Evolutionary conservation across 2,888 invertebrate species (phyloP).

Genomic region (Caprella mutica): DNA sequence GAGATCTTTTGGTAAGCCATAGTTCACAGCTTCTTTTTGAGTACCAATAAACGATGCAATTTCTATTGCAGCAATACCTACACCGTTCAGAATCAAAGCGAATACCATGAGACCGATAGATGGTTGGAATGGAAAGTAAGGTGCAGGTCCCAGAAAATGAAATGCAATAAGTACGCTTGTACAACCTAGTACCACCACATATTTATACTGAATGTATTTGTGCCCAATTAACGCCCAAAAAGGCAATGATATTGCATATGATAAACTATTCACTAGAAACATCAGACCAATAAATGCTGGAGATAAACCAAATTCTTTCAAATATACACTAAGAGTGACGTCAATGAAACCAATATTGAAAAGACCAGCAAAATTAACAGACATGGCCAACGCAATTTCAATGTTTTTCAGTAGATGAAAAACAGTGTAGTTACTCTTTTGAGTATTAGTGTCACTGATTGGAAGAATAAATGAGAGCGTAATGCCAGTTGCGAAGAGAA

Average conservation of each 20-base stretch:
- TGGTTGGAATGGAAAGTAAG: slow-evolving; percentile 50
- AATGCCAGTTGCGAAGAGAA: slow-evolving; percentile 61
- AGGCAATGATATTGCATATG: slow-evolving; percentile 67
- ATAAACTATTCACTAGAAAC: slow-evolving; percentile 72
- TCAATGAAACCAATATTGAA: slow-evolving; percentile 76
- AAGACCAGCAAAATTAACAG: slow-evolving; percentile 62
- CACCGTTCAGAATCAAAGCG: slow-evolving; percentile 55
- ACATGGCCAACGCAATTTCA: slow-evolving; percentile 56
- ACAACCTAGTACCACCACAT: slow-evolving; percentile 56
- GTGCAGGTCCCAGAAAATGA: slow-evolving; percentile 67
- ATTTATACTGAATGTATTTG: slow-evolving; percentile 54
- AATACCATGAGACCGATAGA: slow-evolving; percentile 19
- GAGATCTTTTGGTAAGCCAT: slow-evolving; percentile 68
- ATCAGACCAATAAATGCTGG: slow-evolving; percentile 62
- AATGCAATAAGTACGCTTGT: slow-evolving; percentile 56
- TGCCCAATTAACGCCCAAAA: slow-evolving; percentile 71
- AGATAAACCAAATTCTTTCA: slow-evolving; percentile 50
- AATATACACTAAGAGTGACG: slow-evolving; percentile 76
- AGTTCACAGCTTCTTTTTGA: slow-evolving; percentile 60
- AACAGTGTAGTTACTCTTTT: slow-evolving; percentile 41
- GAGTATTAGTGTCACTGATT: slow-evolving; percentile 8
- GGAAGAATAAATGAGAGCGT: slow-evolving; percentile 63
- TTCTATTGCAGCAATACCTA: slow-evolving; percentile 70
- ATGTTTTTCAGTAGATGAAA: slow-evolving; percentile 56
- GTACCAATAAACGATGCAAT: slow-evolving; percentile 79